Evolutionary conservation across 2,797 vertebrate species (phyloP).

Genomic region (Smutsia gigantea): DNA sequence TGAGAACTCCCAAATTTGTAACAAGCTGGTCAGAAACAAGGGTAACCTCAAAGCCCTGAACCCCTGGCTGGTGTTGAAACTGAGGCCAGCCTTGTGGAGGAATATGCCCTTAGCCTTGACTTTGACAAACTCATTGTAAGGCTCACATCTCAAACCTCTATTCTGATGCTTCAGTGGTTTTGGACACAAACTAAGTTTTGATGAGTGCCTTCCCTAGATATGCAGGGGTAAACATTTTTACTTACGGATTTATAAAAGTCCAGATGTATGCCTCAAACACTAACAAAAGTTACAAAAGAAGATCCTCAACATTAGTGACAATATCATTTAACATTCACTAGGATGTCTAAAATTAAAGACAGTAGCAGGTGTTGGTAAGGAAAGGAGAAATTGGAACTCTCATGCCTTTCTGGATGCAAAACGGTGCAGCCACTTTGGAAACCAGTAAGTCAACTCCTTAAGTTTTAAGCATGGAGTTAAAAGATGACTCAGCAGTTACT

Average conservation of each 20-base stretch:
- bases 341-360: not conserved
- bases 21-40: not conserved
- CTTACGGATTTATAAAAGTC: not conserved
- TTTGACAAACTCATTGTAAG: not conserved
- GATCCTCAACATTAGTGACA: not conserved
- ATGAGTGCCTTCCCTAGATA: not conserved
- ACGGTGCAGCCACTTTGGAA: not conserved
- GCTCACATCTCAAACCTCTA: not conserved
- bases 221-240: not conserved
- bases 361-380: not conserved
- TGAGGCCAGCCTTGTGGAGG: not conserved
- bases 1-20: not conserved
- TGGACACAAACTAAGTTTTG: not conserved
- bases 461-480: not conserved
- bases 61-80: not conserved
- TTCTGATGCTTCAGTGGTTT: not conserved
- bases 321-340: not conserved
- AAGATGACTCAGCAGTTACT: not conserved
- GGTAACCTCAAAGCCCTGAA: not conserved
- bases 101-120: not conserved
- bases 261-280: not conserved
- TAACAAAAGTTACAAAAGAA: slow-evolving; percentile 36
- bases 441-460: not conserved
- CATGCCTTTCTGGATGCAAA: not conserved
- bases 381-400: not conserved